Evolutionary conservation across 2,888 invertebrate genomes (phyloP), one percentile per base, ranked within the genome.

Genomic region (Lasioglossum malachurum): DNA sequence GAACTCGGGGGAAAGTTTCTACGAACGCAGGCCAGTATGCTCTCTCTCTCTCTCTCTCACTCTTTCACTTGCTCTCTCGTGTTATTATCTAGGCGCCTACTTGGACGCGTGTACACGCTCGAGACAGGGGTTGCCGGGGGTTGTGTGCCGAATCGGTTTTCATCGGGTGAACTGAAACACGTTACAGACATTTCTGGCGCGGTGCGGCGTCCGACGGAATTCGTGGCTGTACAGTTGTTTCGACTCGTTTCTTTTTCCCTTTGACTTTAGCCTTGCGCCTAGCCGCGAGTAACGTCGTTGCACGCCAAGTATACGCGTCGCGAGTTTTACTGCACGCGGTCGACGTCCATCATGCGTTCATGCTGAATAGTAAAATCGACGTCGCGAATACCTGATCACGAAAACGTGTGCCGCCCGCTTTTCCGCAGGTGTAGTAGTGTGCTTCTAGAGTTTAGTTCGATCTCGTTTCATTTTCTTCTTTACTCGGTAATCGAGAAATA

Each of bases 61-160:
- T 23, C 49, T 49, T 7, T 49, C 49, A 8, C 8, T 23, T 8
- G 7, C 49, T 49, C 49, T 53, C 53, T 72, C 73, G 19, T 71
- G 81, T 90, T 89, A 90, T 90, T 90, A 89, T 78, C 74, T 41
- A 82, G 87, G 49, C 83, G 78, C 53, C 84, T 87, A 87, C 87
- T 90, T 87, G 83, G 82, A 87, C 89, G 82, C 88, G 84, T 85
- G 86, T 83, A 89, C 88, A 84, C 83, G 86, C 67, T 78, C 57
- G 74, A 44, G 77, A 71, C 69, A 49, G 46, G 60, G 73, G 69
- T 78, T 64, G 38, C 16, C 60, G 60, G 60, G 75, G 71, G 74
- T 14, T 69, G 75, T 67, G 78, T 27, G 76, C 71, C n/a, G 69
- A 46, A 69, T 72, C 46, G 49, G 75, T 49, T 72, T 57, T 57